Percentiles rank a stretch among this genome's conserved stretches.
phyloP scores from a whole-genome alignment of 2,797 vertebrate genomes.

The Etheostoma nigrum region DNA sequence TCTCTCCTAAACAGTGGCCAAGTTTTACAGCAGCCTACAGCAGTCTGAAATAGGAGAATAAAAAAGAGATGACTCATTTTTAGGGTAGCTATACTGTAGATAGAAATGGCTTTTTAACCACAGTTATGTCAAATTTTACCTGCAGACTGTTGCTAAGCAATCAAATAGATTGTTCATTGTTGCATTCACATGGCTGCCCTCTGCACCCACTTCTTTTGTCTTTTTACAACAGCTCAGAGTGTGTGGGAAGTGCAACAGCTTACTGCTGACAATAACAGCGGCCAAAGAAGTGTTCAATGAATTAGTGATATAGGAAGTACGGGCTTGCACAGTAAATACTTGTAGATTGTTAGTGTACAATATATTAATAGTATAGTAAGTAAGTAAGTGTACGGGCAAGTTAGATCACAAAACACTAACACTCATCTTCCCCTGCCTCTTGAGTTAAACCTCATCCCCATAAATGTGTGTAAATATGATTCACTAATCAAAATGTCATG shows the following conservation, averaged over 20 bases:
- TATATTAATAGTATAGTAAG: not conserved
- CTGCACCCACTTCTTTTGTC: constrained; percentile 13
- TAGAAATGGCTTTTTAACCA: constrained; percentile 13
- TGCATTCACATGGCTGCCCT: not conserved
- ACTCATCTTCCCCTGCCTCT: not conserved
- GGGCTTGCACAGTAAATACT: not conserved
- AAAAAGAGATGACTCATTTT: constrained; percentile 37
- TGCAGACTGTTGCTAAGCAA: constrained; percentile 44
- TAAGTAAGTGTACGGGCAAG: not conserved
- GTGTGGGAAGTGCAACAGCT: constrained; percentile 2
- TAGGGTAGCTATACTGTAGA: constrained; percentile 4
- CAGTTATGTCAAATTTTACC: constrained; percentile 10
- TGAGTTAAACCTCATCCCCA: not conserved
- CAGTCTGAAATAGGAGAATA: constrained; percentile 14
- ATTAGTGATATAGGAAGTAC: not conserved
- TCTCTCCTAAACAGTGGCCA: not conserved
- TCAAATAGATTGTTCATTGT: constrained; percentile 19
- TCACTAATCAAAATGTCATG: not conserved
- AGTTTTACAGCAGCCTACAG: constrained; percentile 24
- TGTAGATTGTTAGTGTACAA: not conserved
- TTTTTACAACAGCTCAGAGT: not conserved
- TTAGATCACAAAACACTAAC: not conserved
- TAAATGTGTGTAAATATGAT: not conserved
- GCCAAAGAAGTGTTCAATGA: constrained; percentile 2
- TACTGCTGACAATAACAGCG: not conserved